A percentile compares a stretch with the other conserved stretches of the same genome.
Conservation (phyloP, 2,888 invertebrate genomes). For the Troilus luridus region DNA sequence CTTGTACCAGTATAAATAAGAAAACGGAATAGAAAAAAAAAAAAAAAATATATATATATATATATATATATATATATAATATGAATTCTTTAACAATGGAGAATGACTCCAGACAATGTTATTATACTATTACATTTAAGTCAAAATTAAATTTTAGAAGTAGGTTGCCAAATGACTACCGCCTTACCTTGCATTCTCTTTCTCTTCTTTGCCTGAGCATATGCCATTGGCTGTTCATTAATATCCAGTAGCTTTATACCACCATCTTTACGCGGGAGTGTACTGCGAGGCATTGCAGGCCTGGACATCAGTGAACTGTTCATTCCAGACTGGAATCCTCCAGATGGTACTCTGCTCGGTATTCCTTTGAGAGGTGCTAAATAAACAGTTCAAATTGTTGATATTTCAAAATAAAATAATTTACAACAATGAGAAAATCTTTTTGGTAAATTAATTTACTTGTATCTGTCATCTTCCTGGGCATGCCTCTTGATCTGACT, state of each 20-base stretch:
- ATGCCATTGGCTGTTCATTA: constrained; percentile 90
- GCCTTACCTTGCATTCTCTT: constrained; percentile 82
- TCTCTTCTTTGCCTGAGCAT: constrained; percentile 88
- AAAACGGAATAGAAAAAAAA: no score
- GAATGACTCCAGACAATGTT: not conserved
- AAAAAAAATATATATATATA: no score
- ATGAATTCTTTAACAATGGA: no score
- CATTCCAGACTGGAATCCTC: constrained; percentile 70
- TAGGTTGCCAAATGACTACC: not conserved
- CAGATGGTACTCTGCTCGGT: constrained; percentile 83
- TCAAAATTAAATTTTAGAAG: not conserved
- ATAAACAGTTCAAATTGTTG: constrained; percentile 48
- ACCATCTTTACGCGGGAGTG: constrained; percentile 84
- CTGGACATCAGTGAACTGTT: constrained; percentile 69
- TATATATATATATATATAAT: no score
- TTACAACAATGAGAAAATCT: not conserved
- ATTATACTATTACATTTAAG: not conserved
- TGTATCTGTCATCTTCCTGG: constrained; percentile 96
- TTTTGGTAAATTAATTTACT: constrained; percentile 68
- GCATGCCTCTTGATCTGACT: constrained; percentile 88
- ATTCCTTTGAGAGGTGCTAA: constrained; percentile 92
- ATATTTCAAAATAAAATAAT: not conserved
- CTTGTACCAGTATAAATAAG: no score
- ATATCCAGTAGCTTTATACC: constrained; percentile 96
- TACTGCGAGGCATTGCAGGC: constrained; percentile 75